A percentile compares a stretch with the other conserved stretches of the same genome.
Evolutionary conservation across 2,888 invertebrate genomes (phyloP).

Genomic region (Philaethria dido): DNA sequence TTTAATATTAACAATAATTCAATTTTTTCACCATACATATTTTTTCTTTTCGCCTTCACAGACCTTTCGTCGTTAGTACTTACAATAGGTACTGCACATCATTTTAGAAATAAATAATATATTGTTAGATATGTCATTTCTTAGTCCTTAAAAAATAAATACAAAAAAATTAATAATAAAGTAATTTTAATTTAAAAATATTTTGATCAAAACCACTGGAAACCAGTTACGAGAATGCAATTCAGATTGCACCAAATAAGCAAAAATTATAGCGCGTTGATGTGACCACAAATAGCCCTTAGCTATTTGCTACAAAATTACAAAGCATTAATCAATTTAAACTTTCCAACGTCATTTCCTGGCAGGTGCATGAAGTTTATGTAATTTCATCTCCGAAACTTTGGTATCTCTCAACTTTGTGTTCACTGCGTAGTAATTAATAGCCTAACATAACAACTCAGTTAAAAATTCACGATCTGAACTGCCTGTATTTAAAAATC

Average conservation of each 20-base stretch:
- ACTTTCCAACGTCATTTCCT: slow-evolving; percentile 38
- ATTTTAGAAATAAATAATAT: too few species aligned
- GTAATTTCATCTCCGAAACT: slow-evolving; percentile 23
- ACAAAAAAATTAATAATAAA: background rate
- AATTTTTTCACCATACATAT: too few species aligned
- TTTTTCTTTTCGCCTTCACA: too few species aligned
- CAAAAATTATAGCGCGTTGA: slow-evolving; percentile 36
- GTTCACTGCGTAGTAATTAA: background rate
- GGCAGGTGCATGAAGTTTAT: slow-evolving; percentile 29
- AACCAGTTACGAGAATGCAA: slow-evolving; percentile 26
- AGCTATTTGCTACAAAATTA: slow-evolving; percentile 37
- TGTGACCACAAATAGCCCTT: slow-evolving; percentile 41
- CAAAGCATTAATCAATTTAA: slow-evolving; percentile 39
- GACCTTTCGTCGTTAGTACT: too few species aligned
- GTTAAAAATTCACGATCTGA: too few species aligned
- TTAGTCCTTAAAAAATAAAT: too few species aligned
- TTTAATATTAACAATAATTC: too few species aligned
- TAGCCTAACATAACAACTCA: background rate
- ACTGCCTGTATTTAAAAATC: too few species aligned
- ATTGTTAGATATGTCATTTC: too few species aligned
- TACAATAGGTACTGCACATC: too few species aligned
- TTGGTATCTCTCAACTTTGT: background rate
- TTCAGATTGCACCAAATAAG: slow-evolving; percentile 32
- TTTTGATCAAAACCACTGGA: slow-evolving; percentile 12
- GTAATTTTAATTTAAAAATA: background rate